These are phyloP conservation scores for Drosophila pseudotakahashii DNA, from an alignment of 2,888 invertebrate genomes.

Conservation along the genomic window DNA sequence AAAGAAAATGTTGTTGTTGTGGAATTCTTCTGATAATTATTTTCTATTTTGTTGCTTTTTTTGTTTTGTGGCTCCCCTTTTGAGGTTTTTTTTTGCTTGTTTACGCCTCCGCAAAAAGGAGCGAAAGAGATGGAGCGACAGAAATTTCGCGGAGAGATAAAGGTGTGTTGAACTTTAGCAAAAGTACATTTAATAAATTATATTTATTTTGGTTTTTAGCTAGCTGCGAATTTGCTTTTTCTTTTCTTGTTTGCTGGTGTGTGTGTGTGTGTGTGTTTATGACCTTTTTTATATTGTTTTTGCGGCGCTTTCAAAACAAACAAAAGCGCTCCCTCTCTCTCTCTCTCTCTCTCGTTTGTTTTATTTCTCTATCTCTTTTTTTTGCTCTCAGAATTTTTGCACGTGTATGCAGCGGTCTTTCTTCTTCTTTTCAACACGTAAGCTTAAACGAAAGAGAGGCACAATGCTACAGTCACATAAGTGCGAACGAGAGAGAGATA, in stretches of 20 bases:
- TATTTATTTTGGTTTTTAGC: conserved; percentile 29
- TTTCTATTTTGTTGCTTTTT: conserved; percentile 9
- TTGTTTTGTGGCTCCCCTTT: conserved; percentile 41
- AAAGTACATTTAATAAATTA: conserved; percentile 44
- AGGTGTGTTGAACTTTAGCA: conserved; percentile 70
- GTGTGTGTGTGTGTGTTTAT: conserved; percentile 1
- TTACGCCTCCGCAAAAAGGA: conserved; percentile 54
- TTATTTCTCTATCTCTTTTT: neutral
- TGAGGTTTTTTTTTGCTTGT: conserved; percentile 59
- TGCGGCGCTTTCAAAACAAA: conserved; percentile 37
- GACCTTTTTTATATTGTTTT: conserved; percentile 10
- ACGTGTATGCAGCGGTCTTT: conserved; percentile 32
- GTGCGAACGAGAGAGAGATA: conserved; percentile 14
- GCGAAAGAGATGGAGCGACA: conserved; percentile 3
- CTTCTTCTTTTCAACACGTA: conserved; percentile 25
- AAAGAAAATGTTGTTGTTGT: conserved; percentile 30
- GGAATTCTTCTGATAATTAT: conserved; percentile 47
- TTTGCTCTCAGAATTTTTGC: conserved; percentile 18
- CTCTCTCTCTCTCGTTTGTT: too few relatives aligned
- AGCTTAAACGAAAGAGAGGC: conserved; percentile 15
- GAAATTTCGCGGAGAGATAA: conserved; percentile 54
- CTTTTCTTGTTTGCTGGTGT: neutral
- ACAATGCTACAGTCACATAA: conserved; percentile 1
- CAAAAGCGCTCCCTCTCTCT: conserved; percentile 8
- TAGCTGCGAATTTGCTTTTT: conserved; percentile 16